A percentile compares a stretch with the other conserved stretches of the same genome.
Conservation (phyloP, 2,888 invertebrate genomes). For the Maniola hyperantus region DNA sequence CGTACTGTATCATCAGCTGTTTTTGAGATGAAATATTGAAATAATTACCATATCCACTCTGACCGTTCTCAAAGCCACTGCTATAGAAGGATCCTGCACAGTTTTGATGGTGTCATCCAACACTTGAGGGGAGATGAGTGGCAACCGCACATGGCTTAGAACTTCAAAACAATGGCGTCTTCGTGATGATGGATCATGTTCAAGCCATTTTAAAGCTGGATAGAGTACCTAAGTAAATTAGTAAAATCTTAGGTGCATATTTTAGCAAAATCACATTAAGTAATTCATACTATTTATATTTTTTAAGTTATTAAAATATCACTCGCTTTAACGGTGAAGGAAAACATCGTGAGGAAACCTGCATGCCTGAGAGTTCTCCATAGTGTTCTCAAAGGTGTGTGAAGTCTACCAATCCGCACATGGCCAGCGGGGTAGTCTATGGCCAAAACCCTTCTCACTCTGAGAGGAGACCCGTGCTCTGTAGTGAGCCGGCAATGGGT, state of each 20-base stretch:
- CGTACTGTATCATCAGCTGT: neutral
- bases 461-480: too few species aligned
- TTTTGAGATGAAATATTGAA: neutral
- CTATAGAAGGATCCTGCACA: slow-evolving; percentile 91
- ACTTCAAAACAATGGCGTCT: slow-evolving; percentile 94
- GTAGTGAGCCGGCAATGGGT: too few species aligned
- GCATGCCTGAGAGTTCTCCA: too few species aligned
- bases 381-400: too few species aligned
- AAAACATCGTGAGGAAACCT: too few species aligned
- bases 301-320: too few species aligned
- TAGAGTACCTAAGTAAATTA: slow-evolving; percentile 85
- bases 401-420: too few species aligned
- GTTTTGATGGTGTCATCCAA: slow-evolving; percentile 90
- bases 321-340: too few species aligned
- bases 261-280: neutral
- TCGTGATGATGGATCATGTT: slow-evolving; percentile 89
- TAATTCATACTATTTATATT: too few species aligned
- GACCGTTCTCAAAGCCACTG: slow-evolving; percentile 90
- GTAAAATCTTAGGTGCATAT: neutral
- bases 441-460: too few species aligned
- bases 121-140: slow-evolving; percentile 90
- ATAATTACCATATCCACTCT: slow-evolving; percentile 86
- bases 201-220: slow-evolving; percentile 94
- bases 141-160: slow-evolving; percentile 90
- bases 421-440: too few species aligned